Conservation (phyloP, 2,888 invertebrate species). For the Coenonympha arcania region DNA sequence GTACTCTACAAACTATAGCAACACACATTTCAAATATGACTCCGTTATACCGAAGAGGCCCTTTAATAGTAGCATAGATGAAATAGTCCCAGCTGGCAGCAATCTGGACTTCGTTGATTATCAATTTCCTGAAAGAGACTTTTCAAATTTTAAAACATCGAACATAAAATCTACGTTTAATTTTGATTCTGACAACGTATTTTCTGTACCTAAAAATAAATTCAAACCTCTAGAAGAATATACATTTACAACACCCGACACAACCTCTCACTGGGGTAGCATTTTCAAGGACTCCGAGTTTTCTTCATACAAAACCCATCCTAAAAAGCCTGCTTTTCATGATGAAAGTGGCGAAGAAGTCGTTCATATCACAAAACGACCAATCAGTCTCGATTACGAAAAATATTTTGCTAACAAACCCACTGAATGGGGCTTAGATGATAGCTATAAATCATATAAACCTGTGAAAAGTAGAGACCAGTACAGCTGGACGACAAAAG, state of each 20-base stretch:
- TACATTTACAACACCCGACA: constrained; percentile 44
- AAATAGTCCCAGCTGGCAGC: constrained; percentile 54
- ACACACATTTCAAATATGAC: constrained; percentile 51
- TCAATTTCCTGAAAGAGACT: constrained; percentile 46
- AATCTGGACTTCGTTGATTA: constrained; percentile 50
- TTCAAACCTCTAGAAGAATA: constrained; percentile 46
- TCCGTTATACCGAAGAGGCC: constrained; percentile 45
- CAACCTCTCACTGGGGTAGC: constrained; percentile 56
- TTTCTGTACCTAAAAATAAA: constrained; percentile 40
- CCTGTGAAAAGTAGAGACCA: constrained; percentile 36
- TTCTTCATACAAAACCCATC: constrained; percentile 42
- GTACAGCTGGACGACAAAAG: constrained; percentile 52
- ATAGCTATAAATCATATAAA: constrained; percentile 43
- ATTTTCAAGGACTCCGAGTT: constrained; percentile 48
- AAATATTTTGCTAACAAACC: constrained; percentile 43
- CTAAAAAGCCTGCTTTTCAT: constrained; percentile 42
- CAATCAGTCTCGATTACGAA: constrained; percentile 38
- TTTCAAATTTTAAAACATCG: constrained; percentile 47
- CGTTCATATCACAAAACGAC: constrained; percentile 59
- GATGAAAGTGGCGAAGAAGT: constrained; percentile 43
- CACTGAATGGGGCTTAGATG: constrained; percentile 41
- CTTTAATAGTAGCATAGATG: constrained; percentile 43
- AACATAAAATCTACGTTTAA: constrained; percentile 41
- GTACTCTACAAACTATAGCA: constrained; percentile 55
- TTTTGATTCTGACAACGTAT: constrained; percentile 38